These are phyloP conservation scores for Rhinolophus sinicus DNA, from an alignment of 2,113 vertebrate genomes.

Conservation along the genomic window DNA sequence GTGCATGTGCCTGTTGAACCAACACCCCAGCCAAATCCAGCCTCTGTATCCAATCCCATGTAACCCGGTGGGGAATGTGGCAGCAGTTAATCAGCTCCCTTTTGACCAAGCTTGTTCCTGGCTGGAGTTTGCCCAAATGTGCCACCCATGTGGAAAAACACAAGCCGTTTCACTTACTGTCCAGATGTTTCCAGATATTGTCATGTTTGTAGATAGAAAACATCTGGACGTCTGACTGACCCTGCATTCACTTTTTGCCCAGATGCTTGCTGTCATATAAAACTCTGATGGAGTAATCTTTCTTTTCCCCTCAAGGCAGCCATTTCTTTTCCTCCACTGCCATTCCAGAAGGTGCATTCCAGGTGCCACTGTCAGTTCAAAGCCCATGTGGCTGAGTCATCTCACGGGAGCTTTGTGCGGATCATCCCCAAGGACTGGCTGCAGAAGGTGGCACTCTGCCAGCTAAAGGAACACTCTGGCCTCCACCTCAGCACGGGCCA, in stretches of 20 bases:
- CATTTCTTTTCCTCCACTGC: neutral
- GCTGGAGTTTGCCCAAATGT: neutral
- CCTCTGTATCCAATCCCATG: neutral
- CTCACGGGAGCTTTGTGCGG: neutral
- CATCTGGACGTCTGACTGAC: neutral
- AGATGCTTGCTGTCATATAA: neutral
- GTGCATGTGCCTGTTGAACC: neutral
- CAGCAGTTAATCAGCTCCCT: neutral
- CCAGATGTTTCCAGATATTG: neutral
- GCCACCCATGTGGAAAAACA: neutral
- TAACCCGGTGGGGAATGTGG: neutral
- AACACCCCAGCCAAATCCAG: neutral
- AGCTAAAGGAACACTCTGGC: fast-evolving
- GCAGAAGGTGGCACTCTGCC: neutral
- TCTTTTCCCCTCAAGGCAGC: neutral
- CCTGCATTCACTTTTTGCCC: neutral
- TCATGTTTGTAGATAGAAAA: neutral
- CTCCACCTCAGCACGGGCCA: fast-evolving
- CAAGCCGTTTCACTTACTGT: neutral
- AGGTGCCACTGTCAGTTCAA: neutral
- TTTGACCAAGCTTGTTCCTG: neutral
- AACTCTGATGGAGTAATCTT: neutral
- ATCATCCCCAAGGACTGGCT: neutral
- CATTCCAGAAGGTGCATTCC: neutral
- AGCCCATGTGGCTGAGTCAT: neutral